Base-by-base conservation (phyloP, 2,888 invertebrate species). In the Oligia latruncula region DNA sequence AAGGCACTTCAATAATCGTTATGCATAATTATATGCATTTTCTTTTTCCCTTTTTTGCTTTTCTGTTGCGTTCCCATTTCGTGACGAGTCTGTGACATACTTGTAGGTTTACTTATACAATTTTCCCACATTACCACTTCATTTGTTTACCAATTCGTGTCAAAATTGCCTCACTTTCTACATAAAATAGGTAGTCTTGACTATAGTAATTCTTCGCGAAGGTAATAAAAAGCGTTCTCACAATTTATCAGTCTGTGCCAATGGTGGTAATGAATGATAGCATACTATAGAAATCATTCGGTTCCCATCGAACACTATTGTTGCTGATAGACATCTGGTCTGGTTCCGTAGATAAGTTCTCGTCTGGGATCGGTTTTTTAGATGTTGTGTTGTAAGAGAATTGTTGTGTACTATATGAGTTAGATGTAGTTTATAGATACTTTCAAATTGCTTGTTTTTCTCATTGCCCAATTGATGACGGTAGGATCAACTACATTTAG, bases 281-380 rank as follows among this genome's bases (percentile, higher is more conserved):
- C 55, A 74, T 82, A 74, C 58, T 35, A 55, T 83, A 78, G 82
- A 83, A 81, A 83, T 70, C 11, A 81, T 70, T 81, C 49, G 62
- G 82, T 87, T 90, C 89, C 80, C 90, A 90, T 85, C 82, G 82
- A 72, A 81, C 70, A 66, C 84, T 82, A 88, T 90, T 88, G 87
- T 86, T 79, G 9, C 4, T 81, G 85, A 89, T 88, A 84, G 83
- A 82, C 84, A 81, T 86, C 84, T 90, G 88, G 71, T 74, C 91
- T 88, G 88, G 81, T 88, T 90, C 77, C 20, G 62, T 52, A 58
- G 65, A 55, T 46, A 78, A 23, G 35, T 77, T 40, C 40, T 52
- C 17, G 80, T 71, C 58, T 86, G 67, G 58, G 66, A 74, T 73
- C 52, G 15, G 40, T 74, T 49, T 75, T 35, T 62, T 71, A 66